Conservation (phyloP, 2,888 invertebrate genomes). For the Phanerotoma sp. region DNA sequence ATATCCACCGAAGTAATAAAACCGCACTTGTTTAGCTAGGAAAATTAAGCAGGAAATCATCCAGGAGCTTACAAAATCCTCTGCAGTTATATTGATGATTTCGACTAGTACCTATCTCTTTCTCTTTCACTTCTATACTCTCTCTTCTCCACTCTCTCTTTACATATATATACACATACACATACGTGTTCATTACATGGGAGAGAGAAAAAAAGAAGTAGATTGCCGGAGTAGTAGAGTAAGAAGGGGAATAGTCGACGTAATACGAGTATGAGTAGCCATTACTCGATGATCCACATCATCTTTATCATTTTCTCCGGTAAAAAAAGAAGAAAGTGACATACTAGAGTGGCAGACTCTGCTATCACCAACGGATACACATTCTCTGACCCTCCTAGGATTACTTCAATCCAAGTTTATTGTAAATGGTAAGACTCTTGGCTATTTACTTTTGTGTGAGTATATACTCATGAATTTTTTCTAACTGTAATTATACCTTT, state of each 20-base stretch:
- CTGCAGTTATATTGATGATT: neutral
- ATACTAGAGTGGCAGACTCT: neutral
- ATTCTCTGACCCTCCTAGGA: constrained; percentile 25
- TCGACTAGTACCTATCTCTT: constrained; percentile 2
- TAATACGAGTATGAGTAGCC: too few relatives aligned
- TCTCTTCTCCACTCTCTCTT: too few relatives aligned
- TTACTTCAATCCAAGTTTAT: constrained; percentile 39
- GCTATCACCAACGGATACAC: constrained; percentile 21
- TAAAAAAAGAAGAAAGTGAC: constrained; percentile 9
- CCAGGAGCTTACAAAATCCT: constrained; percentile 18
- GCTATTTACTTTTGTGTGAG: neutral
- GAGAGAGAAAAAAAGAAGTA: constrained; percentile 4
- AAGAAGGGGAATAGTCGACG: neutral
- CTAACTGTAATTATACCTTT: too few relatives aligned
- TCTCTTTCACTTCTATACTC: too few relatives aligned
- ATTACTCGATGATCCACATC: constrained; percentile 3
- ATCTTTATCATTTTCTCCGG: constrained; percentile 6
- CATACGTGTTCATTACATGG: too few relatives aligned
- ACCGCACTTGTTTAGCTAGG: constrained; percentile 23
- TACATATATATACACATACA: too few relatives aligned
- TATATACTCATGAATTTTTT: neutral
- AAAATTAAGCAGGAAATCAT: constrained; percentile 12
- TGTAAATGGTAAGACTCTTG: constrained; percentile 28
- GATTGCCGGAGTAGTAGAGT: constrained; percentile 13
- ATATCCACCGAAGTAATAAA: constrained; percentile 20